Conservation (phyloP, 2,888 invertebrate species). For the Automeris io region DNA sequence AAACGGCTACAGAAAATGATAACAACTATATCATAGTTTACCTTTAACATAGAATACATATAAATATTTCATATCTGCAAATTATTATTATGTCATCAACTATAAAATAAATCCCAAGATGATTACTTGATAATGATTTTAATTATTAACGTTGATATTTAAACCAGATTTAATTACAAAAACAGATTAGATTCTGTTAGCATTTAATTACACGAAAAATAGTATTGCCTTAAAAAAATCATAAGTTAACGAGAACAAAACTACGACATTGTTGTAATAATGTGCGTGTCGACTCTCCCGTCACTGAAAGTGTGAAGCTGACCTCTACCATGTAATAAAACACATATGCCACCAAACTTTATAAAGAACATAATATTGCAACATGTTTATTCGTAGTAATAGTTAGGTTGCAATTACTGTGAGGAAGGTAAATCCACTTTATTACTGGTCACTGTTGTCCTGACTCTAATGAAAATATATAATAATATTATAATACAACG, state of each 20-base stretch:
- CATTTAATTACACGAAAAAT: neutral
- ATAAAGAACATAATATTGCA: conserved; percentile 19
- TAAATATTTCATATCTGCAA: neutral
- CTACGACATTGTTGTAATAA: conserved; percentile 1
- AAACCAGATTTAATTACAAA: too few relatives aligned
- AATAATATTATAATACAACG: too few relatives aligned
- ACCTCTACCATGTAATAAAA: conserved; percentile 23
- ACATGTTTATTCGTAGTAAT: conserved; percentile 13
- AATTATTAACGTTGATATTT: too few relatives aligned
- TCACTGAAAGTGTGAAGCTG: conserved; percentile 12
- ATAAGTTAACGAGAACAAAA: neutral
- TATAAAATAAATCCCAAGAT: too few relatives aligned
- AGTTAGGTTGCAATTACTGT: neutral
- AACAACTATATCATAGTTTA: conserved; percentile 26
- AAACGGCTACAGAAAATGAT: conserved; percentile 31
- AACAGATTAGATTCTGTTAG: too few relatives aligned
- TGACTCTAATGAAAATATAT: too few relatives aligned
- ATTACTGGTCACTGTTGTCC: too few relatives aligned
- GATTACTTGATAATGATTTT: too few relatives aligned
- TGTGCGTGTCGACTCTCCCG: conserved; percentile 1
- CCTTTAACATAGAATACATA: neutral
- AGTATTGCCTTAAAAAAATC: neutral
- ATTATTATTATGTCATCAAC: neutral
- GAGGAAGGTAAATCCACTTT: conserved; percentile 9
- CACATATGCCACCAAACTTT: conserved; percentile 24